phyloP scores from a whole-genome alignment of 2,113 vertebrate species.

The Peucedramus taeniatus region DNA sequence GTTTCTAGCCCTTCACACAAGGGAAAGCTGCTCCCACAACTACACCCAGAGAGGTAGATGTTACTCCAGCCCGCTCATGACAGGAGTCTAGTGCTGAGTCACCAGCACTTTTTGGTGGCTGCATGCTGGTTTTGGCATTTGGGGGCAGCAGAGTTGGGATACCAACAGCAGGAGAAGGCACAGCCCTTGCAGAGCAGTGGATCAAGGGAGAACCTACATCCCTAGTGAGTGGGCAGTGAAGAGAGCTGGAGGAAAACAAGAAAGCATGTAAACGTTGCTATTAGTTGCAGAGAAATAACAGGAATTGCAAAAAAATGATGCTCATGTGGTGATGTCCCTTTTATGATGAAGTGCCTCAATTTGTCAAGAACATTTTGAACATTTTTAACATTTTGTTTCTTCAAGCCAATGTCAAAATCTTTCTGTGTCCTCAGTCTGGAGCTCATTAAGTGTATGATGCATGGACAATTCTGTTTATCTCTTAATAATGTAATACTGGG shows the following conservation, averaged over 20 bases:
- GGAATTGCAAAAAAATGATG: neutral
- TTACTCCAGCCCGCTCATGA: rapidly evolving
- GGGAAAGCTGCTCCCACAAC: neutral
- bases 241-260: neutral
- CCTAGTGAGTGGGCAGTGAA: neutral
- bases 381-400: constrained; percentile 2
- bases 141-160: neutral
- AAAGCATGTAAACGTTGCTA: neutral
- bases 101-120: neutral
- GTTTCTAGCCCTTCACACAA: neutral
- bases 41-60: neutral
- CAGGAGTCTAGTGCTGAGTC: neutral
- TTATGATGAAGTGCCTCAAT: neutral
- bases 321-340: neutral
- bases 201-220: neutral
- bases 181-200: neutral
- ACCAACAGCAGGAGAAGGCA: neutral
- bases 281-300: neutral
- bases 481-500: neutral
- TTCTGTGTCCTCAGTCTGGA: neutral
- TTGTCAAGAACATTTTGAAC: neutral
- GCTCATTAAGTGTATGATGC: neutral
- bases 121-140: neutral
- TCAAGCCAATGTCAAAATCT: constrained; percentile 4
- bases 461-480: neutral